phyloP scores from a whole-genome alignment of 2,888 invertebrate species.

The Amiota communis region DNA sequence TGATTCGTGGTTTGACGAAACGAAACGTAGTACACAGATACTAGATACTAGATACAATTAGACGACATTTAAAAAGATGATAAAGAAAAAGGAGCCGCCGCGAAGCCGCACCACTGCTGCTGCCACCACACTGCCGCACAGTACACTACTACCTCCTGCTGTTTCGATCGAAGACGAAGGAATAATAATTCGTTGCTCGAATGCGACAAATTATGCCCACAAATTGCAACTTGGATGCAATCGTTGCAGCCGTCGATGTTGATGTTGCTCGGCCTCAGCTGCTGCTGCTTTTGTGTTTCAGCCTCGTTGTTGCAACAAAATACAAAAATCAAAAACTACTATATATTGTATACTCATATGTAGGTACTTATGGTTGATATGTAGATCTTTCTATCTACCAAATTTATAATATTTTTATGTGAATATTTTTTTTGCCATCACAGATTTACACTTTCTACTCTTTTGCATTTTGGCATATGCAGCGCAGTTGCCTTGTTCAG shows the following conservation, averaged over 20 bases:
- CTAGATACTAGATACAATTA: constrained; percentile 11
- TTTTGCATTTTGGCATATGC: neutral
- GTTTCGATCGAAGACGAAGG: constrained; percentile 56
- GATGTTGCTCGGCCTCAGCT: neutral
- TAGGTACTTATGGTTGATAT: no score
- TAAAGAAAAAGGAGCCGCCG: constrained; percentile 34
- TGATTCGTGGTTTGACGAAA: no score
- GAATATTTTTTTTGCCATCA: constrained; percentile 26
- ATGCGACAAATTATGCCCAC: constrained; percentile 41
- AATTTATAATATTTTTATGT: constrained; percentile 1
- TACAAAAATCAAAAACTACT: neutral
- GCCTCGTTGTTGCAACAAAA: neutral
- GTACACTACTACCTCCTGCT: constrained; percentile 58
- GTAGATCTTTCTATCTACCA: no score
- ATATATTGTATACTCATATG: no score
- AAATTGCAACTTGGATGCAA: neutral
- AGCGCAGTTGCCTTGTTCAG: constrained; percentile 13
- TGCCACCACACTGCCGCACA: constrained; percentile 46
- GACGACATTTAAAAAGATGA: constrained; percentile 24
- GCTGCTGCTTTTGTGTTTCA: neutral
- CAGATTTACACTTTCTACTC: constrained; percentile 18
- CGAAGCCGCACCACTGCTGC: constrained; percentile 44
- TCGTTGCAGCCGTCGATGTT: no score
- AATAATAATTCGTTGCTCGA: constrained; percentile 46
- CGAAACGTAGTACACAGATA: constrained; percentile 15